Evolutionary conservation across 2,113 vertebrate species (phyloP).

Genomic region (Cyanocitta stelleri): DNA sequence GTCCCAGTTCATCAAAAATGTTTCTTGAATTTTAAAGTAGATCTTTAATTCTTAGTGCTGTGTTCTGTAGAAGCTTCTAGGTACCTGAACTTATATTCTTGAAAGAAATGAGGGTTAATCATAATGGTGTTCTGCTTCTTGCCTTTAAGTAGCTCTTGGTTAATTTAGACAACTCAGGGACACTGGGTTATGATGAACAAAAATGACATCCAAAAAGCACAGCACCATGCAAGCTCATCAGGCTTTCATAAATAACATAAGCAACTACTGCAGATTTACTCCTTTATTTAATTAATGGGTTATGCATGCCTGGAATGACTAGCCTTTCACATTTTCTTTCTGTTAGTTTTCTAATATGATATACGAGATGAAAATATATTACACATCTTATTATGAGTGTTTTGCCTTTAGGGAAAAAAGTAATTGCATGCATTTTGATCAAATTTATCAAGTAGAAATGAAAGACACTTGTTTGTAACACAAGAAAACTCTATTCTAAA

Average conservation of each 20-base stretch:
- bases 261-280: background rate
- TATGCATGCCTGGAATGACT: background rate
- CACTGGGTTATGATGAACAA: background rate
- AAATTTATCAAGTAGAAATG: background rate
- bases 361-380: background rate
- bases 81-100: background rate
- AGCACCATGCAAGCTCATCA: background rate
- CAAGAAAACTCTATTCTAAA: background rate
- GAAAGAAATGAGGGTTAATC: background rate
- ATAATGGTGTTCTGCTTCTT: background rate
- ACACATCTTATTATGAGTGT: background rate
- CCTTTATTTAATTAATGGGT: background rate
- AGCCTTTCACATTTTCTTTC: background rate
- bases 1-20: background rate
- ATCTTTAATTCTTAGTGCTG: background rate
- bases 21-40: background rate
- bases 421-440: background rate
- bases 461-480: background rate
- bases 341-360: background rate
- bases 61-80: background rate
- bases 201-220: background rate
- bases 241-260: slow-evolving; percentile 10
- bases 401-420: background rate
- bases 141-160: background rate
- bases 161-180: background rate